phyloP scores from a whole-genome alignment of 2,888 invertebrate genomes.

The Galerucella calmariensis region DNA sequence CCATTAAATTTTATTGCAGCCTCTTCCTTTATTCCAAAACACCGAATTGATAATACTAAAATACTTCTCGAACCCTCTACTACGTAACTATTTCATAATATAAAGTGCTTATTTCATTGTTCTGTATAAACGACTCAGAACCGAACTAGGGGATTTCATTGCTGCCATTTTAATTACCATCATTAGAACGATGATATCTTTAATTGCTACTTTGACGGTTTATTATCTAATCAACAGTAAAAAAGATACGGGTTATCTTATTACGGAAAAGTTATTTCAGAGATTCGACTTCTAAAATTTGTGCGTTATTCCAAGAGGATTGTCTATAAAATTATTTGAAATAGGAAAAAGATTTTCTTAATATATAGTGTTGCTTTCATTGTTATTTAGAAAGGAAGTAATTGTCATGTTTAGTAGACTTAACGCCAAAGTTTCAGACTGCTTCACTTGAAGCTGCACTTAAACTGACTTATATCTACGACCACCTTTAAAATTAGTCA shows the following conservation, averaged over 20 bases:
- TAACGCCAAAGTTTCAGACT: no score
- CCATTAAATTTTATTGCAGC: not conserved
- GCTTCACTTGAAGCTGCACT: no score
- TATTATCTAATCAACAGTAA: constrained; percentile 36
- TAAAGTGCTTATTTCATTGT: constrained; percentile 15
- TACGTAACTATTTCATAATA: not conserved
- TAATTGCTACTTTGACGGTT: constrained; percentile 31
- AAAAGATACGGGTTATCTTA: constrained; percentile 12
- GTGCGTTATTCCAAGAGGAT: no score
- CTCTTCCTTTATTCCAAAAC: constrained; percentile 2
- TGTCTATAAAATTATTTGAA: no score
- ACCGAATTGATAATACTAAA: not conserved
- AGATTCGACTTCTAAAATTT: no score
- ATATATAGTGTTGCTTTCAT: no score
- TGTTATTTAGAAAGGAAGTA: no score
- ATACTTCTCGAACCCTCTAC: not conserved
- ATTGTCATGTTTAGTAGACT: no score
- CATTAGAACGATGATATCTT: constrained; percentile 32
- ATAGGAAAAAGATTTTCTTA: no score
- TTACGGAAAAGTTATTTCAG: no score
- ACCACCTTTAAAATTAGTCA: no score
- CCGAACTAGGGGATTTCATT: not conserved
- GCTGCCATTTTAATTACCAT: constrained; percentile 26
- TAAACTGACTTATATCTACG: no score
- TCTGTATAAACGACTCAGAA: not conserved